These are phyloP conservation scores for Ochropleura plecta DNA, from an alignment of 2,888 invertebrate genomes.

Conservation along the genomic window DNA sequence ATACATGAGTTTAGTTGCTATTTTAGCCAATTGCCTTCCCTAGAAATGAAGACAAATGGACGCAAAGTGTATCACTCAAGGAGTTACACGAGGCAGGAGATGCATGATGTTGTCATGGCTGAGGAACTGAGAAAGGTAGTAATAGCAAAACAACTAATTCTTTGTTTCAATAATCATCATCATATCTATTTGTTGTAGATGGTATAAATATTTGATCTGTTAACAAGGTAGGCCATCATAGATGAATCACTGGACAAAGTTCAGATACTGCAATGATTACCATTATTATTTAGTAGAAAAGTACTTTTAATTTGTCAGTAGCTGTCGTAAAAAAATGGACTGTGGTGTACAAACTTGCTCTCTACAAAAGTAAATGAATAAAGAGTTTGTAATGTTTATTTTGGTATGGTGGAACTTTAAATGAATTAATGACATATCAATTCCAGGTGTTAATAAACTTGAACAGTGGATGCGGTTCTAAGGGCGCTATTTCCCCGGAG, in stretches of 20 bases:
- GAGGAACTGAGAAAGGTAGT: slow-evolving; percentile 94
- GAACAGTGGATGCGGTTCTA: slow-evolving; percentile 92
- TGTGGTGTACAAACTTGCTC: not conserved
- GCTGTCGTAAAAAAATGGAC: not conserved
- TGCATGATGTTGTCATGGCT: slow-evolving; percentile 93
- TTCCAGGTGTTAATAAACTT: slow-evolving; percentile 92
- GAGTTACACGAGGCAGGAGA: slow-evolving; percentile 91
- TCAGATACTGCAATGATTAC: slow-evolving; percentile 14
- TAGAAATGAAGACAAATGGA: slow-evolving; percentile 92
- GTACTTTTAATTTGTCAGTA: not conserved
- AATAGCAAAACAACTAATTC: not conserved
- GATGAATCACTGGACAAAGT: slow-evolving; percentile 36
- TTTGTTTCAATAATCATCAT: not conserved
- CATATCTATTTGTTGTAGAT: slow-evolving; percentile 7
- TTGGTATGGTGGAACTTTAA: not conserved
- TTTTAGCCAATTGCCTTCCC: slow-evolving; percentile 94
- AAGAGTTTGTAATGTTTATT: too few species aligned
- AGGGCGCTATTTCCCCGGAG: slow-evolving; percentile 95
- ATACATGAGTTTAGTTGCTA: slow-evolving; percentile 96
- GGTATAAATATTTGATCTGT: not conserved
- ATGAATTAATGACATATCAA: not conserved
- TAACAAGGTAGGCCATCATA: slow-evolving; percentile 2
- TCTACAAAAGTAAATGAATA: slow-evolving; percentile 7
- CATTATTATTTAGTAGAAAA: slow-evolving; percentile 5
- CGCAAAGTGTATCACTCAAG: slow-evolving; percentile 91